Conservation (phyloP, 1,140 invertebrate genomes). For the Drosophila nigrodunni region DNA sequence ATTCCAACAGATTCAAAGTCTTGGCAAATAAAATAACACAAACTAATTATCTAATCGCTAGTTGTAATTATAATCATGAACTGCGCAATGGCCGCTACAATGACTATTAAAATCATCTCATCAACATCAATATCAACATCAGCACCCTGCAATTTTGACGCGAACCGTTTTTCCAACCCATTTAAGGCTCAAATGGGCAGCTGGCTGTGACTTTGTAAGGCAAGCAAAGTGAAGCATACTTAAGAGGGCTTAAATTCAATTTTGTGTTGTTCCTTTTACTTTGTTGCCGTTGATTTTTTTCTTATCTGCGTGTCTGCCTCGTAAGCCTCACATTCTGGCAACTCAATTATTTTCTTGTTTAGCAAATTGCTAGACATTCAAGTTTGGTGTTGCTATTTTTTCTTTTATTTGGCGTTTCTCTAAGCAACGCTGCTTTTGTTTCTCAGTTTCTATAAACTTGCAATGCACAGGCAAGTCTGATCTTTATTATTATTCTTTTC, state of each 20-base stretch:
- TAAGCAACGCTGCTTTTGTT: conserved; percentile 12
- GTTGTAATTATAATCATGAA: conserved; percentile 57
- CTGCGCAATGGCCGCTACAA: conserved; percentile 44
- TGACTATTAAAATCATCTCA: conserved; percentile 43
- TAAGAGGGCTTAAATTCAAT: conserved; percentile 62
- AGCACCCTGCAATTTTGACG: conserved; percentile 65
- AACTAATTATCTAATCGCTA: conserved; percentile 62
- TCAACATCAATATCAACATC: conserved; percentile 26
- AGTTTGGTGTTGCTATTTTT: conserved; percentile 62
- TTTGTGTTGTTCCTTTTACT: conserved; percentile 56
- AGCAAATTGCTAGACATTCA: conserved; percentile 78
- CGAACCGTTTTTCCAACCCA: conserved; percentile 68
- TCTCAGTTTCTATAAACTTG: conserved; percentile 24
- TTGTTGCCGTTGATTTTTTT: conserved; percentile 18
- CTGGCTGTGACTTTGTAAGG: conserved; percentile 3
- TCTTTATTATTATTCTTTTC: conserved; percentile 35
- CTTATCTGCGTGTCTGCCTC: background rate
- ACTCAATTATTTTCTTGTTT: conserved; percentile 82
- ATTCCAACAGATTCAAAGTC: too few species aligned
- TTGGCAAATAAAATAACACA: too few species aligned
- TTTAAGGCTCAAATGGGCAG: conserved; percentile 59
- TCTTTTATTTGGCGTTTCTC: conserved; percentile 9
- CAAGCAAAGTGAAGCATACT: conserved; percentile 68
- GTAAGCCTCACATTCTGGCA: conserved; percentile 47
- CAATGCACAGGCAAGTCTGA: conserved; percentile 2